Conservation (phyloP, 2,797 vertebrate genomes). For the Chelonia mydas region DNA sequence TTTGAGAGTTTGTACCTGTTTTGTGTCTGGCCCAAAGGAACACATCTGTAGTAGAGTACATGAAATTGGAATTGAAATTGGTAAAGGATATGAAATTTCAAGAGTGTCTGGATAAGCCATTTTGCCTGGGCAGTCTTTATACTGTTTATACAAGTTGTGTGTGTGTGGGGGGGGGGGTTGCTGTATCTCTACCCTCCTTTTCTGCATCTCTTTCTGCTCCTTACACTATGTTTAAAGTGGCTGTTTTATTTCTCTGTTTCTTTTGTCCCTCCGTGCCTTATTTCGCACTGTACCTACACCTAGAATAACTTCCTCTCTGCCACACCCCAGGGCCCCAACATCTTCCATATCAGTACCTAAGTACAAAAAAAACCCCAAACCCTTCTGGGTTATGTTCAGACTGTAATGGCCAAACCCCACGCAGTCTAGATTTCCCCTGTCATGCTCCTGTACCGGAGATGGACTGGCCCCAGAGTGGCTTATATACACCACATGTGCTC, state of each 20-base stretch:
- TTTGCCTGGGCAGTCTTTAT: background rate
- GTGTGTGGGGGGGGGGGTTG: background rate
- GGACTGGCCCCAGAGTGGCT: background rate
- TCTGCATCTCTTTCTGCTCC: background rate
- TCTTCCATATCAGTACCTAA: background rate
- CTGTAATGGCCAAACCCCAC: background rate
- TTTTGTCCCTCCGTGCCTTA: background rate
- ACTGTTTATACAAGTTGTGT: background rate
- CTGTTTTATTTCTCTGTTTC: background rate
- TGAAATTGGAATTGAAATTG: background rate
- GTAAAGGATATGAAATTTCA: background rate
- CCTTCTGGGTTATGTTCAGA: background rate
- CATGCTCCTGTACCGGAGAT: background rate
- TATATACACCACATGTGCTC: background rate
- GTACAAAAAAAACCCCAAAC: background rate
- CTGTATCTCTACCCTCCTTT: background rate
- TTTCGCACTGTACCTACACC: background rate
- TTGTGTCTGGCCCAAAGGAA: background rate
- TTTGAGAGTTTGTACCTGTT: background rate
- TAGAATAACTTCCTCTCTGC: background rate
- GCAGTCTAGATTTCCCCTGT: background rate
- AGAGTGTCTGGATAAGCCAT: background rate
- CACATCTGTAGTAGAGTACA: background rate
- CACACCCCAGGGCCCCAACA: background rate
- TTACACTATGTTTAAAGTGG: background rate